Percentiles rank a stretch among this genome's conserved stretches.
phyloP scores from a whole-genome alignment of 2,888 invertebrate genomes.

The Leptinotarsa rubiginosa region DNA sequence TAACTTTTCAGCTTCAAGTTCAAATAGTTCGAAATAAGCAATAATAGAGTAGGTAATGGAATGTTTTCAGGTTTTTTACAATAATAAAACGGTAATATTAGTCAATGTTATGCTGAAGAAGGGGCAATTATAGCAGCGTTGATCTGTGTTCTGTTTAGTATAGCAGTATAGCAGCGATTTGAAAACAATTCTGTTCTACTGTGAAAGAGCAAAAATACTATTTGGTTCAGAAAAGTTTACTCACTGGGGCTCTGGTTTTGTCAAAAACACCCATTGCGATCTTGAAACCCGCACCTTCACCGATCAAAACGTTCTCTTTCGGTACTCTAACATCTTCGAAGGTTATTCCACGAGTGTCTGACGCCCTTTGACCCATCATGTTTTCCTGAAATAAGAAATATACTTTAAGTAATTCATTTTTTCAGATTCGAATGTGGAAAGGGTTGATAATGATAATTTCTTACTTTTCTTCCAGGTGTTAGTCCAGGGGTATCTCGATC shows the following conservation, averaged over 20 bases:
- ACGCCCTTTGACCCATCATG: constrained; percentile 81
- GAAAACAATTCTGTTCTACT: too few species aligned
- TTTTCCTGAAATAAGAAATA: constrained; percentile 68
- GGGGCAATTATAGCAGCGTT: too few species aligned
- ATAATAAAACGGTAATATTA: too few species aligned
- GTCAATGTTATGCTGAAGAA: too few species aligned
- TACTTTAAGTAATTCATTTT: neutral
- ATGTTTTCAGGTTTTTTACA: too few species aligned
- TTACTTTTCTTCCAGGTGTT: constrained; percentile 88
- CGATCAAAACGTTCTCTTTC: constrained; percentile 75
- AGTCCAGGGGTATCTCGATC: constrained; percentile 91
- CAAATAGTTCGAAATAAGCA: too few species aligned
- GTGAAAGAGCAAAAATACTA: too few species aligned
- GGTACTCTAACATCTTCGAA: constrained; percentile 83
- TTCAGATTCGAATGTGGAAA: neutral
- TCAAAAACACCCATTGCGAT: constrained; percentile 83
- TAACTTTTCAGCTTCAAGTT: too few species aligned
- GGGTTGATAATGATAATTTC: neutral
- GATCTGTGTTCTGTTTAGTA: too few species aligned
- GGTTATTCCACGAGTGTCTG: constrained; percentile 78
- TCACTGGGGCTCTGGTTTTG: constrained; percentile 75
- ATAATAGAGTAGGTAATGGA: too few species aligned
- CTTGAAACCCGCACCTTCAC: constrained; percentile 79
- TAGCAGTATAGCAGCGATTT: too few species aligned
- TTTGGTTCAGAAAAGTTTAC: constrained; percentile 33